Conservation (phyloP, 35 echinoderm and acorn worm genomes). For the Patiria miniata region DNA sequence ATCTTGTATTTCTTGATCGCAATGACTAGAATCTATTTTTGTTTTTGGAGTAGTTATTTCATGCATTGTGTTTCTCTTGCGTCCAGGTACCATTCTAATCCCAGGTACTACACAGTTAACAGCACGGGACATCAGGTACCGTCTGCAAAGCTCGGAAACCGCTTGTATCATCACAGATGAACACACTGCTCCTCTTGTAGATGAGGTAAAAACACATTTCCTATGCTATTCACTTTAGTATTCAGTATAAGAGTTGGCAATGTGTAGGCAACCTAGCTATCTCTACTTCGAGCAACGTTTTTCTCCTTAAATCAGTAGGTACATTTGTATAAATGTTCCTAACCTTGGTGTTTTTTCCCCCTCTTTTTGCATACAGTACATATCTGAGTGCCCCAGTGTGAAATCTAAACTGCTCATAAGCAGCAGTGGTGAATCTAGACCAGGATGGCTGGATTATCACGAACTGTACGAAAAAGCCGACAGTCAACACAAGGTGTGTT, state of each 20-base stretch:
- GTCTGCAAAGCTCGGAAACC: slow-evolving; percentile 64
- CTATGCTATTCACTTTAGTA: too few species aligned
- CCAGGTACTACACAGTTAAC: slow-evolving; percentile 74
- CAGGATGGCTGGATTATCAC: slow-evolving; percentile 70
- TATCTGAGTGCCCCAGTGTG: background rate
- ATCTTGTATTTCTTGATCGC: too few species aligned
- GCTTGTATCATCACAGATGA: slow-evolving; percentile 85
- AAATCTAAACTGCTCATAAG: background rate
- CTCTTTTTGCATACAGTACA: background rate
- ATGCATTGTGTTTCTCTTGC: background rate
- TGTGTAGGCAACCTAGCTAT: too few species aligned
- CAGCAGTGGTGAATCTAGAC: slow-evolving; percentile 21
- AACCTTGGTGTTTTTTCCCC: background rate
- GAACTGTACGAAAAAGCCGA: slow-evolving; percentile 51
- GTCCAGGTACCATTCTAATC: slow-evolving; percentile 60
- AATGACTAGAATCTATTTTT: too few species aligned
- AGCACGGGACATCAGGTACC: slow-evolving; percentile 67
- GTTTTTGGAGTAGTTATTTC: too few species aligned
- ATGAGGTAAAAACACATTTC: slow-evolving; percentile 75
- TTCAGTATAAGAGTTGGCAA: too few species aligned
- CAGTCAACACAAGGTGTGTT: slow-evolving; percentile 57
- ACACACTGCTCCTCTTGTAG: slow-evolving; percentile 57
- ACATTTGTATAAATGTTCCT: too few species aligned
- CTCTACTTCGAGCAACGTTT: too few species aligned
- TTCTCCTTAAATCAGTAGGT: background rate